phyloP scores from a whole-genome alignment of 2,888 invertebrate species.

The Rotaria socialis region DNA sequence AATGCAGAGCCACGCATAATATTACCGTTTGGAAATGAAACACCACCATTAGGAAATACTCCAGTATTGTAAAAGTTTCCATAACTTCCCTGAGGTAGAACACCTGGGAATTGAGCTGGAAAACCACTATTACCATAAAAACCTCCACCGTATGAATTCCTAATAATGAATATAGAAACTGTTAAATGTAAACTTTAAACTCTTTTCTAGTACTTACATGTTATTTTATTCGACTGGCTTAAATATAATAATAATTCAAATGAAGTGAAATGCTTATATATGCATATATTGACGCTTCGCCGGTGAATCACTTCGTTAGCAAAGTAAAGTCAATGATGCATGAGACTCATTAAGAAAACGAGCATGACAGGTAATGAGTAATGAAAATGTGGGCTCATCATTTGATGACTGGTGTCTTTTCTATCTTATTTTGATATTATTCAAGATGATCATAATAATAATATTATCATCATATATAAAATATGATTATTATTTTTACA shows the following conservation, averaged over 20 bases:
- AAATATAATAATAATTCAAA: too few species aligned
- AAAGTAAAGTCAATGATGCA: not conserved
- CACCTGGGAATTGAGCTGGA: not conserved
- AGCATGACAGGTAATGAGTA: not conserved
- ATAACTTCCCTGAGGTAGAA: not conserved
- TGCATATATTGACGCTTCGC: not conserved
- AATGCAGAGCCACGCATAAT: not conserved
- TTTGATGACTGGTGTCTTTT: not conserved
- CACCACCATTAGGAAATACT: not conserved
- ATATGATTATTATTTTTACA: too few species aligned
- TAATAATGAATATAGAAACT: not conserved
- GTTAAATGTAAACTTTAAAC: not conserved
- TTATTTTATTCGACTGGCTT: not conserved
- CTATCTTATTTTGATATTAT: not conserved
- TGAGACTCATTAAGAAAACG: not conserved
- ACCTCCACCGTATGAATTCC: not conserved
- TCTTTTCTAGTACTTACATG: not conserved
- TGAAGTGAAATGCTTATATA: not conserved
- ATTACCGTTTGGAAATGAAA: not conserved
- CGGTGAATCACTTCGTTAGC: not conserved
- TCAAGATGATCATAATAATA: not conserved
- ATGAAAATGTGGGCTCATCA: not conserved
- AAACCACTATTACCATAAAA: not conserved
- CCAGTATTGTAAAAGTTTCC: not conserved
- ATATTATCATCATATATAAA: too few species aligned